These are phyloP conservation scores for Rhegmatorhina hoffmannsi DNA, from an alignment of 2,113 vertebrate genomes.

Conservation along the genomic window DNA sequence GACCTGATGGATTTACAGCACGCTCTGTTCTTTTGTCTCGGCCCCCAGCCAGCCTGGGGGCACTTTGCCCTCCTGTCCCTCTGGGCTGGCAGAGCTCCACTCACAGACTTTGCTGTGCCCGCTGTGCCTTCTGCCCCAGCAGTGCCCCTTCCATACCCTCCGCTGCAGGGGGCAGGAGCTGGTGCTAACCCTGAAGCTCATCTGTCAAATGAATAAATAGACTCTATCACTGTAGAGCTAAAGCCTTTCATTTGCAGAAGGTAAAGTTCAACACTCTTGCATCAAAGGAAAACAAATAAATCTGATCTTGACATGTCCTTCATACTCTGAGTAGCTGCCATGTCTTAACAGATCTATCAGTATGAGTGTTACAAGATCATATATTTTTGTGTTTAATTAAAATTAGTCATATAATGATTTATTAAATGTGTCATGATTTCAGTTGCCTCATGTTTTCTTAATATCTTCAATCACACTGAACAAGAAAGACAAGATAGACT, in stretches of 20 bases:
- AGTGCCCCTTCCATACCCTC: background rate
- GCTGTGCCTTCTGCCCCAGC: fast-evolving
- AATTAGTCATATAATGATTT: background rate
- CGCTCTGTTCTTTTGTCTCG: background rate
- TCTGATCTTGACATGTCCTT: background rate
- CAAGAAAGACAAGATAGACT: background rate
- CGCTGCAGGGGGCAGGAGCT: background rate
- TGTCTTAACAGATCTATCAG: background rate
- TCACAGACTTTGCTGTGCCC: background rate
- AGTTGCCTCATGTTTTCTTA: background rate
- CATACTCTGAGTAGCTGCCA: background rate
- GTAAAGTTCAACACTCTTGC: background rate
- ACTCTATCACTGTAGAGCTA: background rate
- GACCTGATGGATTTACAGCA: background rate
- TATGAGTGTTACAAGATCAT: background rate
- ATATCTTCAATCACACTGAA: background rate
- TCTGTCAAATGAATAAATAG: background rate
- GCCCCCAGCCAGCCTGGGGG: background rate
- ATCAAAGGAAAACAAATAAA: background rate
- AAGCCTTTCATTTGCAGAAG: background rate
- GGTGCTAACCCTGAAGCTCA: background rate
- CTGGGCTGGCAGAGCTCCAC: background rate
- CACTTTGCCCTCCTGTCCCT: background rate
- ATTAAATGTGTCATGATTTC: background rate
- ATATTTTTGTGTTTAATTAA: background rate